phyloP scores from a whole-genome alignment of 2,797 vertebrate species.

The Fistularia tabacaria region DNA sequence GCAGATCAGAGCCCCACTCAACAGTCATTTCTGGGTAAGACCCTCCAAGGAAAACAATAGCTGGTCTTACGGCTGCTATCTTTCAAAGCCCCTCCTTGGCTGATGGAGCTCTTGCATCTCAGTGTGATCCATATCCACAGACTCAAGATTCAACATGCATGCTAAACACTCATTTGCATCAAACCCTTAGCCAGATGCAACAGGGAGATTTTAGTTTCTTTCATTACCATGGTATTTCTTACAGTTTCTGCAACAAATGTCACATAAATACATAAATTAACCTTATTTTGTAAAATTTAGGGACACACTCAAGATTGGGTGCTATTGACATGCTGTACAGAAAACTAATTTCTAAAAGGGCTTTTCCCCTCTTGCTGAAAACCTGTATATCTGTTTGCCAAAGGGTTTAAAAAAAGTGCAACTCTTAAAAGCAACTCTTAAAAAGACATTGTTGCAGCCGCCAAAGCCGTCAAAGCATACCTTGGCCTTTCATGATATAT shows the following conservation, averaged over 20 bases:
- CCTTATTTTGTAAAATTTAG: slow-evolving; percentile 6
- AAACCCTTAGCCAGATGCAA: background rate
- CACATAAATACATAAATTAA: no score
- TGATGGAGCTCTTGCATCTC: slow-evolving; percentile 11
- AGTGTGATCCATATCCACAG: slow-evolving; percentile 23
- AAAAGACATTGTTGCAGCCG: slow-evolving; percentile 42
- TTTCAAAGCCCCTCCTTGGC: slow-evolving; percentile 48
- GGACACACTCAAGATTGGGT: background rate
- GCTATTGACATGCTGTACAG: background rate
- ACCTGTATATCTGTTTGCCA: slow-evolving; percentile 35
- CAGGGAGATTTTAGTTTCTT: background rate
- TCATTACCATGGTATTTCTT: no score
- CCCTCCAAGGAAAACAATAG: slow-evolving; percentile 58
- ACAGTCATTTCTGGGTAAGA: slow-evolving; percentile 59
- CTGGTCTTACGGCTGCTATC: slow-evolving; percentile 47
- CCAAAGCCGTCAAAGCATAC: slow-evolving; percentile 27
- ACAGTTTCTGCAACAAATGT: no score
- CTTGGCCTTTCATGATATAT: slow-evolving; percentile 46
- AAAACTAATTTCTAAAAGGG: slow-evolving; percentile 9
- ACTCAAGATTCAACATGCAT: slow-evolving; percentile 20
- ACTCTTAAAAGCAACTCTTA: slow-evolving; percentile 44
- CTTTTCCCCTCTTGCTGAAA: slow-evolving; percentile 13
- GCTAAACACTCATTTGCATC: slow-evolving; percentile 2
- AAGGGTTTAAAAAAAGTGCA: slow-evolving; percentile 39
- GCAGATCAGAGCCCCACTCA: slow-evolving; percentile 50